These are phyloP conservation scores for Chalcosyrphus nemorum DNA, from an alignment of 2,888 invertebrate species.

Conservation along the genomic window DNA sequence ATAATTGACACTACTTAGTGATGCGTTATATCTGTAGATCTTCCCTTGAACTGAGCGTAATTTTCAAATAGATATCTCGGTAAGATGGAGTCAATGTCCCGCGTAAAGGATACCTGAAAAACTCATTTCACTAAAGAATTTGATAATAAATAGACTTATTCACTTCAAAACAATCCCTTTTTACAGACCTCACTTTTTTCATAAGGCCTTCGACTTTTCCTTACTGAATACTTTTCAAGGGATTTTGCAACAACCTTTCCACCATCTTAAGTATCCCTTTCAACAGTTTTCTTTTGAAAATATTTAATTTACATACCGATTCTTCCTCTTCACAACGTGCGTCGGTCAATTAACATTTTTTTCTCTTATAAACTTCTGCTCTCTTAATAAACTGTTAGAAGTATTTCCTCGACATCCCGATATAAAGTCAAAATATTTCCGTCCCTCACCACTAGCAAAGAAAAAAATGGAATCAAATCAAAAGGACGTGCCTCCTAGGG, in stretches of 20 bases:
- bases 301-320: background rate
- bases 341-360: background rate
- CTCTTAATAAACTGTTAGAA: background rate
- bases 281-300: background rate
- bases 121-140: background rate
- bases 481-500: background rate
- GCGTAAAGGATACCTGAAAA: no score
- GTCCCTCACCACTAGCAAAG: background rate
- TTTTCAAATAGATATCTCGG: no score
- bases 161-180: background rate
- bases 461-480: conserved; percentile 3
- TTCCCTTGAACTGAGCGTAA: no score
- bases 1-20: no score
- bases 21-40: no score
- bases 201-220: no score
- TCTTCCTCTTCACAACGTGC: background rate
- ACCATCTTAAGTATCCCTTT: background rate
- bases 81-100: no score
- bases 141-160: background rate
- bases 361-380: background rate
- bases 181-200: background rate
- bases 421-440: conserved; percentile 8
- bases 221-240: background rate
- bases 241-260: background rate
- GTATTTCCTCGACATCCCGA: background rate